Evolutionary conservation across 2,113 vertebrate species (phyloP), one percentile per base, ranked within the genome.

Genomic region (Sander lucioperca): DNA sequence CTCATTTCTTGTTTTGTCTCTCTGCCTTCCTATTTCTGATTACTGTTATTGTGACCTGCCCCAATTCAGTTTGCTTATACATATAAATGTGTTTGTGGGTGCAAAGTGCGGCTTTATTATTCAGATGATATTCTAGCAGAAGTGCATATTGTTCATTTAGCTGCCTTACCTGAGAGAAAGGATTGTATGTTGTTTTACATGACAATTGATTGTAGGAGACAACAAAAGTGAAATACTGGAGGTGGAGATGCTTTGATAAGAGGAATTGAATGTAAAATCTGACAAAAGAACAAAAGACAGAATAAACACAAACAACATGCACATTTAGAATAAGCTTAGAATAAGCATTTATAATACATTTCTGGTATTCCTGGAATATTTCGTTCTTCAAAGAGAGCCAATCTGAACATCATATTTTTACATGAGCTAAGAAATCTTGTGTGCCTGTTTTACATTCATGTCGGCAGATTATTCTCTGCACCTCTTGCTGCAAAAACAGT

Each of bases 391-490:
- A 75, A 88, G 71, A 76, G 11, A 48, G 53, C 16, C 74, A 80
- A 89, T 80, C 79, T 77, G 72, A 59, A 13, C 12, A 45, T 61
- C 6, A 2, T 56, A 14, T 80, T 80, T 67, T 70, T 79, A 74
- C 25, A 30, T 66, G 39, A 82, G 62, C 43, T 57, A 84, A 79
- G 47, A 68, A 79, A 64, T 87, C 58, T 85, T 80, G 33, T 63
- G 70, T 88, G 68, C 80, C 66, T 86, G 87, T 87, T 93, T 86
- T 71, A 75, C 58, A 83, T 90, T 87, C 73, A 73, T 51, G 71
- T 61, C 53, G 33, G 66, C 65, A 86, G 91, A 91, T 92, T 84
- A 88, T 89, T 84, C 68, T 95, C 92, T 89, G 62, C 62, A 83
- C 69, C 86, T 83, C 68, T 69, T 57, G 76, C 84, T 88, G 82